Evolutionary conservation across 1,140 invertebrate genomes (phyloP), one percentile per base, ranked within the genome.

Genomic region (Neodiprion virginianus): DNA sequence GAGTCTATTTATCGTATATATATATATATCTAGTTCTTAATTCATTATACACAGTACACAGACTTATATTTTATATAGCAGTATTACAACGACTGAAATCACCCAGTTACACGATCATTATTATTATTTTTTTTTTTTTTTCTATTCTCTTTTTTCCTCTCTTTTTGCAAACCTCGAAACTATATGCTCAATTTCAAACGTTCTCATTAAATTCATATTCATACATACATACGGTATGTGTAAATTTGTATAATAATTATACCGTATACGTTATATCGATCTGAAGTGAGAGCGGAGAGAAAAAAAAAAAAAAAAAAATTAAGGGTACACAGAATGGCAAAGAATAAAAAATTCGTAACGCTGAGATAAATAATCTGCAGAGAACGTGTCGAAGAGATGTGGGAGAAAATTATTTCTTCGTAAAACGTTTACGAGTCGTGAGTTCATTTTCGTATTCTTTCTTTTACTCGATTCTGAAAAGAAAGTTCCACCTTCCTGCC

Each of bases 41-140:
- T 85, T 84, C 80, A 83, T 87, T 87, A 86, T 88, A 86, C 86
- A 87, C 85, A 88, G 82, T 87, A 88, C 84, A 80, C 86, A 86
- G 83, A 87, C 86, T 87, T 88, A 79, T 82, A 61, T 17, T 17
- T 14, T 61, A 61, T 61, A 75, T 82, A 83, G 81, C 80, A 76
- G 79, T 82, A 84, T 81, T 85, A 84, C 78, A 77, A 82, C 81
- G 82, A 70, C 73, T 74, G 78, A 14, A 61, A 11, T 61, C 53
- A 61, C n/a, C 53, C 11, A 12, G 11, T 4, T 61, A 61, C n/a
- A 40, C 28, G 17, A 40, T 5, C 28, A 40, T 61, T 12, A 2
- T 61, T 12, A 2, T 28, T 23, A 23, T 72, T 10, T 40, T 40
- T 40, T 40, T 40, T 21, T 21, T 21, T 21, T 21, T 1, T 21